Conservation (phyloP, 2,888 invertebrate species). For the Lymantria monacha region DNA sequence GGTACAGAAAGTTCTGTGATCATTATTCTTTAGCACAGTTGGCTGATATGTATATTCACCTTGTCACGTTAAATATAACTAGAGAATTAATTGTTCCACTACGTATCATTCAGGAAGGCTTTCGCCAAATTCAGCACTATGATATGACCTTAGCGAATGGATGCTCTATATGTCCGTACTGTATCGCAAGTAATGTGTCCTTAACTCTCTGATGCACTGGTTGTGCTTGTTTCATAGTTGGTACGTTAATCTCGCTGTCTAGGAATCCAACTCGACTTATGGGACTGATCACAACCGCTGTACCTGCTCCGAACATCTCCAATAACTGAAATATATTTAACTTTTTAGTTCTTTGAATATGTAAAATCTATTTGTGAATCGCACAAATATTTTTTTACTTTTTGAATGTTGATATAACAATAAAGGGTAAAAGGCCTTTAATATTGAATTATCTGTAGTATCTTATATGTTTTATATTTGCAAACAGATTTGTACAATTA, state of each 20-base stretch:
- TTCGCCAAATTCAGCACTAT: conserved; percentile 42
- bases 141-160: conserved; percentile 86
- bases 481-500: no score
- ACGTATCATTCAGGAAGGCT: conserved; percentile 8
- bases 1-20: conserved; percentile 39
- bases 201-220: conserved; percentile 89
- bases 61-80: conserved; percentile 20
- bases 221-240: conserved; percentile 87
- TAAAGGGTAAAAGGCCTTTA: no score
- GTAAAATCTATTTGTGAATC: background rate
- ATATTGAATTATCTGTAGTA: no score
- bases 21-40: conserved; percentile 35
- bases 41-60: conserved; percentile 31
- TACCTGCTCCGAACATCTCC: conserved; percentile 99
- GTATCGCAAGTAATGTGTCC: conserved; percentile 92
- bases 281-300: conserved; percentile 97
- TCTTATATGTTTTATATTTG: no score
- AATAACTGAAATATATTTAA: conserved; percentile 85
- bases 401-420: no score
- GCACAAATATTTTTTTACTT: background rate
- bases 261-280: conserved; percentile 92
- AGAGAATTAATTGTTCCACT: conserved; percentile 15
- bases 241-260: conserved; percentile 85
- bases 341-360: background rate
- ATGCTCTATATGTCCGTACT: conserved; percentile 92